Percentiles rank a stretch among this genome's conserved stretches.
Evolutionary conservation across 1,140 invertebrate genomes (phyloP).

Genomic region (Aphidius gifuensis): DNA sequence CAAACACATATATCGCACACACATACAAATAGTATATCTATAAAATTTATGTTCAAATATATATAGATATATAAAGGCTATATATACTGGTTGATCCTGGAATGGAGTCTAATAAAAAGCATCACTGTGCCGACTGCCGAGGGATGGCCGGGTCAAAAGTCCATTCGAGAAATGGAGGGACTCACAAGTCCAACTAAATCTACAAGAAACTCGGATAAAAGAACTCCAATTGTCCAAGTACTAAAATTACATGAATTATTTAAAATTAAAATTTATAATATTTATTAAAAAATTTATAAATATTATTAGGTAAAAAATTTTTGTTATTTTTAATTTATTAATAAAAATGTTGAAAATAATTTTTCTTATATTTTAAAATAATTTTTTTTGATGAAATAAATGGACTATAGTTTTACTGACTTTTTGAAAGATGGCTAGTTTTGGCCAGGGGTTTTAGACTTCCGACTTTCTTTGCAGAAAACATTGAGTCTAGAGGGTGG

Average conservation of each 20-base stretch:
- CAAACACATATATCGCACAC: neutral
- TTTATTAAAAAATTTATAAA: too few species aligned
- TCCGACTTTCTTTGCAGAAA: conserved; percentile 56
- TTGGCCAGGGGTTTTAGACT: conserved; percentile 50
- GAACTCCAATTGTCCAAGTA: conserved; percentile 45
- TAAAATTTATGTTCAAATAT: neutral
- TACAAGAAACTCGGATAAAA: conserved; percentile 34
- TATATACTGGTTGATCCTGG: conserved; percentile 43
- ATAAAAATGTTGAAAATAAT: too few species aligned
- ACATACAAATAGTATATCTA: neutral
- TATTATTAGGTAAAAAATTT: too few species aligned
- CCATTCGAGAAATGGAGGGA: conserved; percentile 57
- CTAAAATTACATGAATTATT: neutral
- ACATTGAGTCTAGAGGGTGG: conserved; percentile 50
- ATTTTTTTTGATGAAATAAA: too few species aligned
- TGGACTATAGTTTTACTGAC: conserved; percentile 48
- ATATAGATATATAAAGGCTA: neutral
- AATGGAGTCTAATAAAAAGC: conserved; percentile 54
- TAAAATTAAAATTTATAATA: neutral
- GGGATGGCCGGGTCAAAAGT: conserved; percentile 51
- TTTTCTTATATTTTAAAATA: too few species aligned
- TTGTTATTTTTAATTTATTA: too few species aligned
- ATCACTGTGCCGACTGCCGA: conserved; percentile 40
- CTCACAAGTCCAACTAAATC: conserved; percentile 53
- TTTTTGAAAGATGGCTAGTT: conserved; percentile 54